Base-by-base conservation (phyloP, 2,797 vertebrate species). In the Cygnus olor region DNA sequence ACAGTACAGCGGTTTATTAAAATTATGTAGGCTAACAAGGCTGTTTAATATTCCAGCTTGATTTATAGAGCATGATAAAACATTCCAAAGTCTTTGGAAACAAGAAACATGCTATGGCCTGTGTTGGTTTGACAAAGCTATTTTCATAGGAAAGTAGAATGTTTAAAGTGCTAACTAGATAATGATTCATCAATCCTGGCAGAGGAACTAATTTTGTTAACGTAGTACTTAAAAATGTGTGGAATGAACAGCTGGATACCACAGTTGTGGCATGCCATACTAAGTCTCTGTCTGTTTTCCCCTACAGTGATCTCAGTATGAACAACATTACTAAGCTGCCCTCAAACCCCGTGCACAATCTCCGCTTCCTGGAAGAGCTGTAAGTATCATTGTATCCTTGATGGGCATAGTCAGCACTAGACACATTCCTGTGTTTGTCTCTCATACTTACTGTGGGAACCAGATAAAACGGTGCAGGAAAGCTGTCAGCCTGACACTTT, bases 341-440 rank as follows among this genome's bases (percentile, higher is more conserved):
- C 95, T 97, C 96, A 44, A 98, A 98, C 85, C 97, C 97, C 42
- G 97, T 99, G 92, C 97, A 98, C 97, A 98, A 97, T 84, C 98
- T 99, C 71, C 98, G 98, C 97, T 99, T 99, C 98, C 98, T 99
- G 91, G 99, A 99, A 97, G 99, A 99, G 97, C 97, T 99, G 99
- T 99, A 98, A 98, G 99, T 99, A 97, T 82, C 92, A 42, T 91
- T 91, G 93, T 90, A 72, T 96, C 53, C 86, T 84, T 88, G 85
- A 88, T 77, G 94, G 85, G 38, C 92, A 97, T 72, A 89, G 93
- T 93, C 95, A 85, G 60, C 73, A 20, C 90, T 79, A 80, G 88
- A 80, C 89, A 85, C 93, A 95, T 97, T 96, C 96, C 92, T 97
- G 64, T 60, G 91, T 97, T 97, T 97, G 96, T 96, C 89, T 97